Base-by-base conservation (phyloP, 1,140 invertebrate genomes). In the Orius laevigatus region DNA sequence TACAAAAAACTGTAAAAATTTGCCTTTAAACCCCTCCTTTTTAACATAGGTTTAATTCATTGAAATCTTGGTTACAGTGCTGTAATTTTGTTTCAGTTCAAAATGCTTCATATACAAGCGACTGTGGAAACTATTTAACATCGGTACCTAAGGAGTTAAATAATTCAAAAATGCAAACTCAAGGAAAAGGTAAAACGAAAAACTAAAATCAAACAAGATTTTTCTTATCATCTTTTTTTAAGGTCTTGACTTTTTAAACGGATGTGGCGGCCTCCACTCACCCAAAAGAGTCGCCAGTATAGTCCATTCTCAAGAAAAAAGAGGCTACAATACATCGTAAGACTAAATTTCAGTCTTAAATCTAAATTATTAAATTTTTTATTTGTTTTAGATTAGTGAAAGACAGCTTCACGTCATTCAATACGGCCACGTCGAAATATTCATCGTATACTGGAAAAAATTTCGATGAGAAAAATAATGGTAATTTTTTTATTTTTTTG, bases 51-150 rank as follows among this genome's bases (percentile, higher is more conserved):
- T n/a, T n/a, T n/a, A n/a, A n/a, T n/a, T n/a, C n/a, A n/a, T n/a
- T n/a, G n/a, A n/a, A n/a, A n/a, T n/a, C n/a, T n/a, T n/a, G n/a
- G n/a, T n/a, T n/a, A 11, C 12, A 8, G 6, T 41, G 11, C 33
- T 10, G 10, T 16, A 19, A n/a, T 47, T 38, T 5, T 47, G 35
- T 47, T 36, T 9, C 4, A 33, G 11, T 43, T 38, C 31, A 42
- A 31, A 50, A 44, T 38, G 6, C 41, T 10, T 15, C 33, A 5
- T 50, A 50, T 19, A 20, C 18, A 18, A 45, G 49, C 36, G 49
- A 50, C 16, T 35, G 49, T 38, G 49, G 49, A 34, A 50, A 36
- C 44, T 50, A 33, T 38, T 16, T 50, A 18, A 10, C 41, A 14
- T 33, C 49, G 2, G 20, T 19, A 10, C n/a, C 36, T 15, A 40